phyloP scores from a whole-genome alignment of 1,140 invertebrate species.

The Dreissena rostriformis region DNA sequence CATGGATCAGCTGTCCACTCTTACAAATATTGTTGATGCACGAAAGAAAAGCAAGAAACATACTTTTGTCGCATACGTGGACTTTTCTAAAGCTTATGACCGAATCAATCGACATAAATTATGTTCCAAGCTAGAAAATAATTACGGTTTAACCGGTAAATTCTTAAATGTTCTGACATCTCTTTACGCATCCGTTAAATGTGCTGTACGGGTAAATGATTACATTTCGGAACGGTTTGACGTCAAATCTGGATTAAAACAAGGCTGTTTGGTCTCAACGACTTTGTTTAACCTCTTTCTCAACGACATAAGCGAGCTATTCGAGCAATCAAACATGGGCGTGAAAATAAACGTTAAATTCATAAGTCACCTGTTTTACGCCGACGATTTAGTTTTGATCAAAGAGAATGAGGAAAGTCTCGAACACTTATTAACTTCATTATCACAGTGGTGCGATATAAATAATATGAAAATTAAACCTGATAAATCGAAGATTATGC shows the following conservation, averaged over 20 bases:
- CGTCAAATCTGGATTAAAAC: constrained; percentile 23
- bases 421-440: not conserved
- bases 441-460: constrained; percentile 12
- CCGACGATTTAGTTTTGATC: constrained; percentile 27
- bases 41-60: constrained; percentile 32
- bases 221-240: not conserved
- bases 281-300: constrained; percentile 24
- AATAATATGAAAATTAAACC: constrained; percentile 15
- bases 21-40: constrained; percentile 28
- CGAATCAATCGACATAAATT: constrained; percentile 23
- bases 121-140: constrained; percentile 17
- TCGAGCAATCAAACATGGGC: constrained; percentile 12
- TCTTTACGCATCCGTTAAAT: not conserved
- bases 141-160: not conserved
- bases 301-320: not conserved
- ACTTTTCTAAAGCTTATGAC: constrained; percentile 50
- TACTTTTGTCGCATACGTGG: constrained; percentile 35
- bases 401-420: constrained; percentile 22
- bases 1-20: constrained; percentile 34
- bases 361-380: constrained; percentile 18
- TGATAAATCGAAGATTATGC: constrained; percentile 39
- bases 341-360: not conserved
- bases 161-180: not conserved
- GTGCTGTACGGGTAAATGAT: not conserved
- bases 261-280: not conserved